These are phyloP conservation scores for Phalloptychus januarius DNA, from an alignment of 2,797 vertebrate species.

Conservation along the genomic window DNA sequence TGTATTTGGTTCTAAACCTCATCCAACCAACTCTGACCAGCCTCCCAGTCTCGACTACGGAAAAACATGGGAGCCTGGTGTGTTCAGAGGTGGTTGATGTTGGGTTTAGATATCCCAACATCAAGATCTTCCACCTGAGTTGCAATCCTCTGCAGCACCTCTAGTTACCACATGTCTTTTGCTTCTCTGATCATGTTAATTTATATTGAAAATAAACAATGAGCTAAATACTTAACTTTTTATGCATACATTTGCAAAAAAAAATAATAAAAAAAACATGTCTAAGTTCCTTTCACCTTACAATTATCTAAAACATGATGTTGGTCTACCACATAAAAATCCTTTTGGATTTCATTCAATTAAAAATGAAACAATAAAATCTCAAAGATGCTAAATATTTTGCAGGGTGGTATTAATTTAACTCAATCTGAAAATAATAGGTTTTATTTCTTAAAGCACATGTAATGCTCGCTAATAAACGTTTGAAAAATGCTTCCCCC, in stretches of 20 bases:
- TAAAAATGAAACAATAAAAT: not conserved
- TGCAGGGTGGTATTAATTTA: not conserved
- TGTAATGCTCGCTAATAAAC: not conserved
- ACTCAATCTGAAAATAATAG: not conserved
- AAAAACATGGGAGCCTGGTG: not conserved
- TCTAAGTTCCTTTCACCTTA: not conserved
- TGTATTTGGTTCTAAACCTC: not conserved
- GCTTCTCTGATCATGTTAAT: not conserved
- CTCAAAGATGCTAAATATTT: not conserved
- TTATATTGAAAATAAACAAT: not conserved
- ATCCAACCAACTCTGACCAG: not conserved
- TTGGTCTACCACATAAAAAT: not conserved
- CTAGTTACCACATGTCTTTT: not conserved
- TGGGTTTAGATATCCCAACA: not conserved
- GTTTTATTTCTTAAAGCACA: not conserved
- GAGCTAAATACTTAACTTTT: not conserved
- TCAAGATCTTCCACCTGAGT: not conserved
- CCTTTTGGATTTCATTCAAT: not conserved
- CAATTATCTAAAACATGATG: not conserved
- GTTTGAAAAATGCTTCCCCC: constrained; percentile 61
- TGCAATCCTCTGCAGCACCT: not conserved
- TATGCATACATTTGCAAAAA: not conserved
- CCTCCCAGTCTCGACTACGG: not conserved
- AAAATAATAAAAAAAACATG: too few relatives aligned
- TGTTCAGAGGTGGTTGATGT: not conserved